Conservation (phyloP, 2,888 invertebrate species). For the Drosophila prostipennis region DNA sequence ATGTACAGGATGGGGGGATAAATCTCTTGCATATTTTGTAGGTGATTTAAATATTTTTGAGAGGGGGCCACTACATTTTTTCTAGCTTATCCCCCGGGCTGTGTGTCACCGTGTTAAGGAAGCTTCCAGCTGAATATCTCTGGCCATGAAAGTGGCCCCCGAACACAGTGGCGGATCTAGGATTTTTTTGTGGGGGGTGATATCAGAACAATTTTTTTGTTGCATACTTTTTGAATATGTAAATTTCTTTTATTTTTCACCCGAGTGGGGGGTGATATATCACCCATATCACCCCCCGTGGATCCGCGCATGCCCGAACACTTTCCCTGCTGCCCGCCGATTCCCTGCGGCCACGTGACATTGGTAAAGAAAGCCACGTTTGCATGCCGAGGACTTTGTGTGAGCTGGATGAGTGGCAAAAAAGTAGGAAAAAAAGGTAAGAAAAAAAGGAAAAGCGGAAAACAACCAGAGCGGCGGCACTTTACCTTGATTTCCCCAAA, state of each 20-base stretch:
- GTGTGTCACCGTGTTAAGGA: slow-evolving; percentile 59
- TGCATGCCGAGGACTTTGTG: slow-evolving; percentile 27
- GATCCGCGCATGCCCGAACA: too few relatives aligned
- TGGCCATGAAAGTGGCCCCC: slow-evolving; percentile 14
- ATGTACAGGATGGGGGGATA: slow-evolving; percentile 14
- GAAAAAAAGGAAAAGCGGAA: slow-evolving; percentile 39
- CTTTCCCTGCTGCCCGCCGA: slow-evolving; percentile 29
- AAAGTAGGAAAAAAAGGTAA: slow-evolving; percentile 28
- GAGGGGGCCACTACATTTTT: slow-evolving; percentile 60
- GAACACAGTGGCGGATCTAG: too few relatives aligned
- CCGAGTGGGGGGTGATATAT: too few relatives aligned
- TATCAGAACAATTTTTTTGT: too few relatives aligned
- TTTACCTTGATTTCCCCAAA: slow-evolving; percentile 70
- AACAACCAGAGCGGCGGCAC: slow-evolving; percentile 55
- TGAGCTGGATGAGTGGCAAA: slow-evolving; percentile 2
- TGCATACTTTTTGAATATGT: too few relatives aligned
- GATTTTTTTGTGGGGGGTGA: too few relatives aligned
- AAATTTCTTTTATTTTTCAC: too few relatives aligned
- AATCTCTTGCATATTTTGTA: slow-evolving; percentile 71
- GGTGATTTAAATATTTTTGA: slow-evolving; percentile 75
- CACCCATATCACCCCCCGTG: too few relatives aligned
- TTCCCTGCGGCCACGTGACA: slow-evolving; percentile 34
- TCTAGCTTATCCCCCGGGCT: slow-evolving; percentile 64
- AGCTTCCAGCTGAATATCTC: slow-evolving; percentile 19
- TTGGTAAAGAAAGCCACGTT: slow-evolving; percentile 22